Conservation (phyloP, 2,888 invertebrate genomes). For the Lasioglossum vierecki region DNA sequence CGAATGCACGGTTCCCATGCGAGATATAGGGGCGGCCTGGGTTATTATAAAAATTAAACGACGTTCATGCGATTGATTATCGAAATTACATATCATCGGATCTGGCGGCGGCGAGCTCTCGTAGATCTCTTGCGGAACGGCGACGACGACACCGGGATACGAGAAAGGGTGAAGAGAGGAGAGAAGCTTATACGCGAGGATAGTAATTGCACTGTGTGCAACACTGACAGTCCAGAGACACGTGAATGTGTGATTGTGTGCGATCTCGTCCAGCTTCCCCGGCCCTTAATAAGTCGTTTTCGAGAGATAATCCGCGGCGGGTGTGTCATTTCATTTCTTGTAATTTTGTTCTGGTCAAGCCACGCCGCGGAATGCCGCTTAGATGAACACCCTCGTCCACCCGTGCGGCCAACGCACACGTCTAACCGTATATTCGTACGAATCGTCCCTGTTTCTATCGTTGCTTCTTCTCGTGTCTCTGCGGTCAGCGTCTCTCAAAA, state of each 20-base stretch:
- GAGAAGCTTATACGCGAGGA: conserved; percentile 23
- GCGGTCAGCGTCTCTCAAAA: conserved; percentile 38
- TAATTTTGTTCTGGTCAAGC: conserved; percentile 77
- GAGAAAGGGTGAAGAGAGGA: conserved; percentile 37
- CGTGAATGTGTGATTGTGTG: conserved; percentile 23
- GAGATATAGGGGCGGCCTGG: conserved; percentile 66
- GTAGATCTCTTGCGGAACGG: conserved; percentile 46
- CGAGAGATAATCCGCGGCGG: conserved; percentile 80
- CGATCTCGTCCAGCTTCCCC: conserved; percentile 61
- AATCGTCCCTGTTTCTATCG: conserved; percentile 27
- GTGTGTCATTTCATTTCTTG: conserved; percentile 83
- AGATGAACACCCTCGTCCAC: conserved; percentile 37
- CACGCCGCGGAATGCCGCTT: conserved; percentile 62
- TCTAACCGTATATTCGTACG: conserved; percentile 12
- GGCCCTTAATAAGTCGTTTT: conserved; percentile 82
- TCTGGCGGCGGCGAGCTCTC: conserved; percentile 13
- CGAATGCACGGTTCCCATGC: conserved; percentile 69
- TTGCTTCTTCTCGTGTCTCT: background rate
- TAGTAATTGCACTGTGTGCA: conserved; percentile 52
- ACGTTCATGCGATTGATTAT: conserved; percentile 84
- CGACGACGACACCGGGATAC: conserved; percentile 8
- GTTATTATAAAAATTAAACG: conserved; percentile 84
- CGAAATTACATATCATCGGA: conserved; percentile 79
- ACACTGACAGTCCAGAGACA: conserved; percentile 16
- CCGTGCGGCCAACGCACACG: background rate